Evolutionary conservation across 2,888 invertebrate genomes (phyloP).

Genomic region (Polydrusus pterygomalis): DNA sequence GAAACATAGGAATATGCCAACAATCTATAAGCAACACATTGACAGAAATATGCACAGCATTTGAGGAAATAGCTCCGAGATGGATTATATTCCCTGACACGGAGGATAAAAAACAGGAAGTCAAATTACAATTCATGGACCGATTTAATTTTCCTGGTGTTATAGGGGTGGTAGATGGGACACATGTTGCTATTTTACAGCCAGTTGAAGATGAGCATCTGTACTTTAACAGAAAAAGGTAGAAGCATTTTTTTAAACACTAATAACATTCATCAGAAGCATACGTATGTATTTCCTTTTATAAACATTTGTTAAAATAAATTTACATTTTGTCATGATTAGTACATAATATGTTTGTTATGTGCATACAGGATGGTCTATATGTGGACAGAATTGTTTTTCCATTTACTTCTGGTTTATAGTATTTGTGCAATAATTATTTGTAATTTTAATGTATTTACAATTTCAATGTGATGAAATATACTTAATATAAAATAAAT

Average conservation of each 20-base stretch:
- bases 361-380: conserved; percentile 4
- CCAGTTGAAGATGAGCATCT: conserved; percentile 45
- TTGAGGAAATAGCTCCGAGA: conserved; percentile 16
- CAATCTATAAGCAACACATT: conserved; percentile 18
- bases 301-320: conserved; percentile 5
- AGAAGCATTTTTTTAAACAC: conserved; percentile 8
- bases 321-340: conserved; percentile 10
- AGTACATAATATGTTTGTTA: conserved; percentile 8
- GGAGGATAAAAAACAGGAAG: conserved; percentile 22
- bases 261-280: conserved; percentile 6
- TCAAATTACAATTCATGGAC: conserved; percentile 38
- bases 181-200: conserved; percentile 41
- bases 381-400: conserved; percentile 7
- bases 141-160: conserved; percentile 42
- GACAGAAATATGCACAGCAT: conserved; percentile 17
- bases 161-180: conserved; percentile 40
- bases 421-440: conserved; percentile 12
- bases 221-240: conserved; percentile 43
- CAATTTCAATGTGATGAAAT: conserved; percentile 5
- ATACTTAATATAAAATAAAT: not conserved
- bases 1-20: conserved; percentile 24
- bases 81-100: conserved; percentile 4
- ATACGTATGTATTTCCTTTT: not conserved
- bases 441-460: conserved; percentile 10
- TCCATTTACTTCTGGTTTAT: conserved; percentile 11